Evolutionary conservation across 2,797 vertebrate species (phyloP), one percentile per base, ranked within the genome.

Genomic region (Decapterus maruadsi): DNA sequence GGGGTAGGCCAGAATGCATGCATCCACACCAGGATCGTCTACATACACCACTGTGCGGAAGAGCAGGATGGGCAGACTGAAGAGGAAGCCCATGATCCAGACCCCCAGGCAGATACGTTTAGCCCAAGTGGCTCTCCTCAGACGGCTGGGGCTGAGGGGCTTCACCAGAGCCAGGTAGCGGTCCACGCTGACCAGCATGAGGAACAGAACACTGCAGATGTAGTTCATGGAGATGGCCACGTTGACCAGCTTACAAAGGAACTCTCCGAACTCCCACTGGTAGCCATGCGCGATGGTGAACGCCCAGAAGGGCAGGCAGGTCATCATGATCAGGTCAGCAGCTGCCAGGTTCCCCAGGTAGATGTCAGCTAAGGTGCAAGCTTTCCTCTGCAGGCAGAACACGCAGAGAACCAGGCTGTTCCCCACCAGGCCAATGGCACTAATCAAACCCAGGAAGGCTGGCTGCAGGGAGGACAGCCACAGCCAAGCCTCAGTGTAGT

Each of bases 101-200:
- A 98, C 89, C 0, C 92, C 45, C 43, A 95, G 78, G 69, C 96
- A 96, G 48, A 95, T 94, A 69, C 94, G 75, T 13, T 96, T 97
- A 69, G 96, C 97, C 68, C 94, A 96, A 59, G 57, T 8, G 0
- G 90, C 71, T 2, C 91, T 80, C 8, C 97, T 94, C 89, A 95
- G 89, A 2, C 91, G 86, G 26, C 95, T 95, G 19, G 89, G 50
- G 2, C 92, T 95, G 95, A 97, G 94, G 13, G 96, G 96, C 80
- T 95, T 96, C 74, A 95, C 97, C 62, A 98, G 85, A 17, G 96
- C 97, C 69, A 97, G 85, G 80, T 97, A 97, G 54, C 97, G 96
- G 86, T 98, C 97, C 0, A 97, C 82, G 62, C 96, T 97, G 22
- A 98, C 95, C 75, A 97, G 86, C 45, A 94, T 93, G 69, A 98